Conservation (phyloP, 2,888 invertebrate species). For the Leptodirus hochenwartii region DNA sequence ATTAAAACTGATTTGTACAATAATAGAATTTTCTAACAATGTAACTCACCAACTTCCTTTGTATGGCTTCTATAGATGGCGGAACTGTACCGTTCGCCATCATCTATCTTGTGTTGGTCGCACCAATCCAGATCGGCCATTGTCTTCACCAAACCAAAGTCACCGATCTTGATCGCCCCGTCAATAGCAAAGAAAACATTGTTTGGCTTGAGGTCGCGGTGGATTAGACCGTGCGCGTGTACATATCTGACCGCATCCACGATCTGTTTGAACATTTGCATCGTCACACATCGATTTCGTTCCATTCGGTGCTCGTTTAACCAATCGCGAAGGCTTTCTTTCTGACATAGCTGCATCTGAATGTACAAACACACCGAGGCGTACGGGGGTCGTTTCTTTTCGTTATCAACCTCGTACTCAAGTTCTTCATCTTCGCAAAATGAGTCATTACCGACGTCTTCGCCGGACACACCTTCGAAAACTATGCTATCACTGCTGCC, state of each 20-base stretch:
- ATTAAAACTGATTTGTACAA: too few species aligned
- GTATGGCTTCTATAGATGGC: slow-evolving; percentile 31
- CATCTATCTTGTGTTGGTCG: slow-evolving; percentile 29
- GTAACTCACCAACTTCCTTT: slow-evolving; percentile 38
- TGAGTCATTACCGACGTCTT: too few species aligned
- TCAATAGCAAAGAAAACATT: slow-evolving; percentile 88
- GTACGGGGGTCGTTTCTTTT: slow-evolving; percentile 26
- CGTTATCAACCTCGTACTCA: background rate
- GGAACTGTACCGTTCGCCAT: slow-evolving; percentile 16
- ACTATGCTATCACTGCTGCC: too few species aligned
- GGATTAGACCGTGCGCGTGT: slow-evolving; percentile 81
- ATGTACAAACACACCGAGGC: slow-evolving; percentile 91
- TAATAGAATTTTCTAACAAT: too few species aligned
- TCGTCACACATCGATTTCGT: slow-evolving; percentile 31
- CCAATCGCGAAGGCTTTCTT: slow-evolving; percentile 86
- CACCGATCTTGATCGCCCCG: slow-evolving; percentile 86
- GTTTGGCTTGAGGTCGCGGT: slow-evolving; percentile 88
- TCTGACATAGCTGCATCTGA: slow-evolving; percentile 91
- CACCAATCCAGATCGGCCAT: too few species aligned
- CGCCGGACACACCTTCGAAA: too few species aligned
- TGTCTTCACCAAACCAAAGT: slow-evolving; percentile 93
- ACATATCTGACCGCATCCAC: slow-evolving; percentile 92
- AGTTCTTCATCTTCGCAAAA: too few species aligned
- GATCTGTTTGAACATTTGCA: slow-evolving; percentile 66
- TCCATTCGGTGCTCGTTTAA: slow-evolving; percentile 37